Base-by-base conservation (phyloP, 2,113 vertebrate genomes). In the Ailurus styani region DNA sequence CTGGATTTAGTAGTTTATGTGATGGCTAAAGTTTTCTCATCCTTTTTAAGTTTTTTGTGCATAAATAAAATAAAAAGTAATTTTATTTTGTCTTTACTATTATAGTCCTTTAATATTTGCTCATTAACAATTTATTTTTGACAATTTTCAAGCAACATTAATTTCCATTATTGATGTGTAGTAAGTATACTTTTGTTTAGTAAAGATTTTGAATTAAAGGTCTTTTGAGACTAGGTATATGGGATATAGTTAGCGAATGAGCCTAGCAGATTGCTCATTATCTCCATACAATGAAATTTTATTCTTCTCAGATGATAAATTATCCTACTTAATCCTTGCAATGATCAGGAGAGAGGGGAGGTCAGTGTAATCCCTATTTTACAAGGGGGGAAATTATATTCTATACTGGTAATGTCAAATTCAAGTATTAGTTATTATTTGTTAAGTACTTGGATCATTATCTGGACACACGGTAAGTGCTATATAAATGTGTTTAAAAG, bases 41-140 rank as follows among this genome's bases (percentile, higher is more conserved):
- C 10, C 27, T 34, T 87, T 81, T 94, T 52, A 88, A 87, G 29
- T 18, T 88, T 7, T 7, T 81, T 95, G 17, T 87, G 29, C 27
- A 50, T 96, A 88, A 52, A 70, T 95, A 70, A 60, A 92, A 77
- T 23, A 87, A 90, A 95, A 62, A 84, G 10, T 94, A 96, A 93
- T 97, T 94, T 87, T 96, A 73, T 90, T 90, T 11, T 62, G 5
- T 84, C n/a, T 90, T 93, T 5, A 66, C 13, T 78, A 31, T 42
- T 86, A 2, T 88, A 50, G 20, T 89, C 13, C 60, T 90, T 96
- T 96, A 79, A 42, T 96, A 52, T 78, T 90, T 95, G 29, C 52
- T 97, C 31, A 85, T 93, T 96, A 95, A 83, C 82, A 21, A 78
- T 94, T 95, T 90, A 23, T 45, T 94, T 93, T 95, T 95, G 62